Conservation (phyloP, 2,113 vertebrate genomes). For the Mobula birostris region DNA sequence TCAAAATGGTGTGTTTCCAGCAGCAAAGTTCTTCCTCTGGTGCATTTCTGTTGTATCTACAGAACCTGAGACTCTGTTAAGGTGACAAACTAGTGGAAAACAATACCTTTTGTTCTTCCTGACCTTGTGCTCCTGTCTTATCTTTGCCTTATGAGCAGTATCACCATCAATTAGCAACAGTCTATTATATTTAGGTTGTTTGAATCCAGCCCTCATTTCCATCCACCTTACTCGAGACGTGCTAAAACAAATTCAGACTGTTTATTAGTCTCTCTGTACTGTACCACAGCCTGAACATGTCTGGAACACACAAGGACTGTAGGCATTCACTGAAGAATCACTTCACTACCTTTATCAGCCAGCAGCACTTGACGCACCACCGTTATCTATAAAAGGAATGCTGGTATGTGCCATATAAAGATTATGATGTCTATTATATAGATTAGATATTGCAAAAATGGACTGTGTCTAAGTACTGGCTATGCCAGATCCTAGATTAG, state of each 20-base stretch:
- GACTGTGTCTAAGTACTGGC: neutral
- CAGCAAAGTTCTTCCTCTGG: too few relatives aligned
- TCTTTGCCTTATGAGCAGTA: too few relatives aligned
- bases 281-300: neutral
- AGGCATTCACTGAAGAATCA: neutral
- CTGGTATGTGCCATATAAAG: slow-evolving; percentile 33
- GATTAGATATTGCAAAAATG: slow-evolving; percentile 28
- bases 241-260: neutral
- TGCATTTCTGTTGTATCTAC: neutral
- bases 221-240: neutral
- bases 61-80: neutral
- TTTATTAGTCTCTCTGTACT: neutral
- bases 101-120: neutral
- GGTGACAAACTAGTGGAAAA: neutral
- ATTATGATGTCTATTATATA: neutral
- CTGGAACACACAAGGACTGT: neutral
- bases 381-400: slow-evolving; percentile 22
- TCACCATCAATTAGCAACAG: too few relatives aligned
- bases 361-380: slow-evolving; percentile 1
- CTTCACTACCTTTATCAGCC: neutral
- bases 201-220: neutral
- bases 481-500: neutral
- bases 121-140: neutral
- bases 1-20: neutral
- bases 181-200: neutral